Evolutionary conservation across 1,140 invertebrate genomes (phyloP), one percentile per base, ranked within the genome.

Genomic region (Prorops nasuta): DNA sequence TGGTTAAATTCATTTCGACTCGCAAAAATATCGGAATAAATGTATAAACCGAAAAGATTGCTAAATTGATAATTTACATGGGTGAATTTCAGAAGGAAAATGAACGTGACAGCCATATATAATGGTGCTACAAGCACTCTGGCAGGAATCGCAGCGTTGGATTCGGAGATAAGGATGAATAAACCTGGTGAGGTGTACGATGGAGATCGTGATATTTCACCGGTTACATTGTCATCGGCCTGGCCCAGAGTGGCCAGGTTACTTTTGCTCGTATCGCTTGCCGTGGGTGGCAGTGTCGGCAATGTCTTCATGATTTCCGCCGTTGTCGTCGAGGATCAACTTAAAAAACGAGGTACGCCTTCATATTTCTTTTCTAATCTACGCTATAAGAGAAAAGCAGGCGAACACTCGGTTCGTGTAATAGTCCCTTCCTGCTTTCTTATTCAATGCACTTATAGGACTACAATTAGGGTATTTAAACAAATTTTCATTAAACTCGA

Each of bases 241-340:
- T 89, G 87, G 87, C 84, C 86, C 3, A 78, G 84, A 22, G 78
- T 90, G 3, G 83, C 82, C 0, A 72, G 86, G 24, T 76, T 91
- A 0, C 64, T 91, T 7, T 69, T 90, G 15, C 72, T 90, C 17
- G 81, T 85, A 0, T 79, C 82, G 0, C 76, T 87, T 21, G 79
- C 86, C 0, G 81, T 84, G 0, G 62, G 88, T 14, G 89, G 89
- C 2, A 86, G 84, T 50, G 80, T 89, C 22, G 87, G 86, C 17
- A 87, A 88, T 61, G 83, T 89, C 36, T 89, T 89, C 64, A 86
- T 88, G 80, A 88, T 89, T 61, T 86, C 84, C 21, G 84, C 87
- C 2, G 81, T 89, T 20, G 87, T 88, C 77, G 85, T 87, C 15
- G 86, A 88, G 51, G 84, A 87, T 57, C 83, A 86, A 60, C 72